Base-by-base conservation (phyloP, 37 sponge, comb jelly and placozoan genomes). In the Cliona cf. orientalis region DNA sequence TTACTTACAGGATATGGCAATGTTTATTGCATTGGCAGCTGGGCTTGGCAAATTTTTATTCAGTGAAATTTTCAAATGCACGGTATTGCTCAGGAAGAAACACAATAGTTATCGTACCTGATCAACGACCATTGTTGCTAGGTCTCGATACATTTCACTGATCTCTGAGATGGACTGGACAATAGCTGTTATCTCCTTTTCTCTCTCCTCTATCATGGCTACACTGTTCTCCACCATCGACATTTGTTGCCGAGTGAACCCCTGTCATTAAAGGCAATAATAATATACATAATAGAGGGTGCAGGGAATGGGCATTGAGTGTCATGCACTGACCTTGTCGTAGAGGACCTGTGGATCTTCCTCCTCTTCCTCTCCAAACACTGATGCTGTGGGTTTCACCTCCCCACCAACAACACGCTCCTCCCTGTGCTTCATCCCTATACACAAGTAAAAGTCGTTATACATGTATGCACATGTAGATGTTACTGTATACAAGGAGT, bases 161-260 rank as follows among this genome's bases (percentile, higher is more conserved):
- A 98, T 88, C 74, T 96, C 94, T 0, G 91, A 74, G 41, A 98
- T 93, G 40, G 96, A 96, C 80, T 88, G 89, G 17, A 98, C 91
- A 19, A 98, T 98, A 40, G 73, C 49, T 5, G 49, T 58, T 1
- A 98, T 95, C 78, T 98, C 95, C 57, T 81, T 87, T 72, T 98
- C 98, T 33, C 98, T 78, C 83, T 98, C 89, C 49, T 93, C 96
- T 40, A 98, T 72, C 49, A 79, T 34, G 23, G 67, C 82, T 5
- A 86, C 75, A 86, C 87, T 87, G n/a, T n/a, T n/a, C 68, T 91
- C 87, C 29, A 98, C 95, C 84, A 74, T 75, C 67, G 73, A 46
- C 76, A 94, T 65, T 84, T 97, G 97, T 28, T 88, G 71, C 5
- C 69, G 84, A 68, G 92, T 91, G 42, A 94, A 97, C 2, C 97